These are phyloP conservation scores for Gopherus flavomarginatus DNA, from an alignment of 2,113 vertebrate species.

Conservation along the genomic window DNA sequence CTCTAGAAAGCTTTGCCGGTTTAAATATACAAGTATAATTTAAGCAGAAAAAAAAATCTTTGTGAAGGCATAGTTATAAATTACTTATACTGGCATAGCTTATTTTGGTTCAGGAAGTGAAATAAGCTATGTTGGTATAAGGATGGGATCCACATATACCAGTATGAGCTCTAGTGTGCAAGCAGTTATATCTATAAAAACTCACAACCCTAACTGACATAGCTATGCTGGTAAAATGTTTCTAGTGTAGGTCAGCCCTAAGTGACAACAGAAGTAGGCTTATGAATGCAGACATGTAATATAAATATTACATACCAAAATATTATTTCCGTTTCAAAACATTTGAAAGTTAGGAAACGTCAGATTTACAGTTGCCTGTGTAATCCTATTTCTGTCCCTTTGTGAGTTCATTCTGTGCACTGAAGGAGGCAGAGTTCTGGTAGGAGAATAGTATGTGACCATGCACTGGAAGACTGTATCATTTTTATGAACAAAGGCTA, in stretches of 20 bases:
- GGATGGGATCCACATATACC: background rate
- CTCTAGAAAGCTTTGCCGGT: conserved; percentile 2
- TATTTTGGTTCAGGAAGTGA: background rate
- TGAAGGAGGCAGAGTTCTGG: background rate
- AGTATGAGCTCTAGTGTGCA: no score
- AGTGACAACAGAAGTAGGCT: background rate
- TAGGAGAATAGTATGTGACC: background rate
- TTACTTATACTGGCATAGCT: background rate
- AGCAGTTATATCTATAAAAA: background rate
- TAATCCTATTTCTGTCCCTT: background rate
- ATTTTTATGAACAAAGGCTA: background rate
- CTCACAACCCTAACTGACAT: background rate
- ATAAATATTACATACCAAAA: background rate
- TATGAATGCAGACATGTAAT: background rate
- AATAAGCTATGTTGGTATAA: background rate
- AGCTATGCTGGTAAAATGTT: background rate
- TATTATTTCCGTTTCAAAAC: background rate
- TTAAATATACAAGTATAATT: background rate
- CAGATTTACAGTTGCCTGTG: background rate
- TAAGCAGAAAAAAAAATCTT: background rate
- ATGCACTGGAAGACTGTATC: background rate
- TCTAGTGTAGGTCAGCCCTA: background rate
- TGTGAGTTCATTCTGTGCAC: background rate
- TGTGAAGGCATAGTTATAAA: background rate
- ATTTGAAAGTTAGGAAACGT: background rate